phyloP scores from a whole-genome alignment of 1,140 invertebrate genomes.

The Homarus americanus region DNA sequence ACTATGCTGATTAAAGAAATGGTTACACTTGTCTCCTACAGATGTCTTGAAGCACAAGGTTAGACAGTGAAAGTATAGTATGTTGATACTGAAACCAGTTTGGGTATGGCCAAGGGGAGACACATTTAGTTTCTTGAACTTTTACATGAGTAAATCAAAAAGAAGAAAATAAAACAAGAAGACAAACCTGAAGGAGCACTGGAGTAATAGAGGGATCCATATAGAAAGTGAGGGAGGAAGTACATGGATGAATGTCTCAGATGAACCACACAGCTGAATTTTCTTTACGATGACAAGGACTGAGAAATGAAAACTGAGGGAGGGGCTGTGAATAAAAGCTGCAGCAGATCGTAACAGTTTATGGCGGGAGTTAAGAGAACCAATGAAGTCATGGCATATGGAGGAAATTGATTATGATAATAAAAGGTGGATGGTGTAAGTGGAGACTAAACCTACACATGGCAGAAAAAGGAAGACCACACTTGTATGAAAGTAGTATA shows the following conservation, averaged over 20 bases:
- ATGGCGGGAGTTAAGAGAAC: neutral
- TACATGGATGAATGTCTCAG: too few relatives aligned
- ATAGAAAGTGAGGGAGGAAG: too few relatives aligned
- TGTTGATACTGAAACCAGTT: neutral
- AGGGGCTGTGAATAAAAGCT: too few relatives aligned
- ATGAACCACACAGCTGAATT: too few relatives aligned
- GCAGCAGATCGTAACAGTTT: neutral
- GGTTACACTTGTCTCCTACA: neutral
- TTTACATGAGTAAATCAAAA: neutral
- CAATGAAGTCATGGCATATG: neutral
- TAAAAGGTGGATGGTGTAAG: neutral
- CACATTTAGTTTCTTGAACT: neutral
- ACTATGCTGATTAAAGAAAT: neutral
- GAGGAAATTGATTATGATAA: neutral
- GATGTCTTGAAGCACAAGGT: neutral
- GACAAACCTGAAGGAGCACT: neutral
- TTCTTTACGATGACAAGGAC: too few relatives aligned
- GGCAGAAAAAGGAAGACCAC: neutral
- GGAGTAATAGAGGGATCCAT: too few relatives aligned
- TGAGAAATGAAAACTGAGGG: too few relatives aligned
- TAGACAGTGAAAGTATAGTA: neutral
- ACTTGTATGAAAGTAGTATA: neutral
- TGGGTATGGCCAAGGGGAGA: too few relatives aligned
- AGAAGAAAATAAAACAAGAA: neutral
- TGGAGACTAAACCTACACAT: neutral